Conservation (phyloP, 1,140 invertebrate species). For the Parapsyche elsis region DNA sequence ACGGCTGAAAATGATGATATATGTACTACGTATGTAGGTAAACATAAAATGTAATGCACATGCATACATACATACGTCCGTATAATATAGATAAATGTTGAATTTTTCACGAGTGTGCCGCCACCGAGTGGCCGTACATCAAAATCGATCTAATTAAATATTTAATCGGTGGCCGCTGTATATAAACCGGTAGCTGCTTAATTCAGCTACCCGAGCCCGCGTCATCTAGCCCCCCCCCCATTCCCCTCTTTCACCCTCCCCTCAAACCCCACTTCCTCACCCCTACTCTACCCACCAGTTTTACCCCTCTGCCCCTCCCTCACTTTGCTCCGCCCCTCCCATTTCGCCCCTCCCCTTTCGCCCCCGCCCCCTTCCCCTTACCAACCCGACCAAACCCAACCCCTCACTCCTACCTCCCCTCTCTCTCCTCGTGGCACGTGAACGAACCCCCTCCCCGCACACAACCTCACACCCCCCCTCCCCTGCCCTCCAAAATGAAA, state of each 20-base stretch:
- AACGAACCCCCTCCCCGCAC: neutral
- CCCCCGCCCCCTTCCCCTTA: conserved; percentile 8
- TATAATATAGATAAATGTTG: neutral
- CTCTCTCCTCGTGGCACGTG: neutral
- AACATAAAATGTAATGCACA: too few relatives aligned
- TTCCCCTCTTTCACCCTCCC: neutral
- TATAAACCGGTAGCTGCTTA: conserved; percentile 54
- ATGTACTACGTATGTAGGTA: too few relatives aligned
- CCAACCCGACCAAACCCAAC: neutral
- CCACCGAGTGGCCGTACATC: conserved; percentile 45
- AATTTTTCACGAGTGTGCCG: conserved; percentile 33
- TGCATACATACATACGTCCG: too few relatives aligned
- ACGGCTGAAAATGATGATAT: too few relatives aligned
- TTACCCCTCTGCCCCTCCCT: neutral
- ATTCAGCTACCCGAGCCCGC: conserved; percentile 42
- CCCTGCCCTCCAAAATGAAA: conserved; percentile 7
- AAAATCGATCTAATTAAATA: conserved; percentile 55
- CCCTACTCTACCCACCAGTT: too few relatives aligned
- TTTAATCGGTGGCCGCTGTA: conserved; percentile 55
- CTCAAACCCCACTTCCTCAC: neutral
- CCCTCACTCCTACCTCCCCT: conserved; percentile 16
- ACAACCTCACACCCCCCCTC: neutral
- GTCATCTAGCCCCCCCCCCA: conserved; percentile 15
- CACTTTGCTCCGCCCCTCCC: conserved; percentile 1
- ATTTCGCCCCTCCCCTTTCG: neutral